Evolutionary conservation across 2,113 vertebrate genomes (phyloP).

Genomic region (Oryzias javanicus): DNA sequence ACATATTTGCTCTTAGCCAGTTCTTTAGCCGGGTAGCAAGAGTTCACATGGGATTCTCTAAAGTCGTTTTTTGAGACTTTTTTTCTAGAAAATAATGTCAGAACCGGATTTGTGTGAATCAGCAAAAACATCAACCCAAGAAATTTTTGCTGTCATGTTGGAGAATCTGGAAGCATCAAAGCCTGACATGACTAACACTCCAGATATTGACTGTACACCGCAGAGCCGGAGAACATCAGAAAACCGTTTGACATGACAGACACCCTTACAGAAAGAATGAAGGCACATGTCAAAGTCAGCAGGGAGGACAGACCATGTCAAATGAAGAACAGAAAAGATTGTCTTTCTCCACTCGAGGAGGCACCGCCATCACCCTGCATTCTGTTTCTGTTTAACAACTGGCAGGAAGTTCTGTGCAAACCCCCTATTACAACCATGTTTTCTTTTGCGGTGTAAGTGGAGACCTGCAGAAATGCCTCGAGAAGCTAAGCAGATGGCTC

Average conservation of each 20-base stretch:
- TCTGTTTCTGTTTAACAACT: slow-evolving; percentile 35
- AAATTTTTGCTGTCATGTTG: not conserved
- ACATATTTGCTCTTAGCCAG: slow-evolving; percentile 1
- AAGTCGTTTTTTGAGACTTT: slow-evolving; percentile 6
- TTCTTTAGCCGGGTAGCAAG: slow-evolving; percentile 19
- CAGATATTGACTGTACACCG: slow-evolving; percentile 7
- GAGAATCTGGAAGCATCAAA: not conserved
- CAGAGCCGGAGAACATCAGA: not conserved
- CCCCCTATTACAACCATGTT: slow-evolving; percentile 14
- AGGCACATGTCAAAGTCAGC: not conserved
- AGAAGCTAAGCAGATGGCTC: slow-evolving; percentile 1
- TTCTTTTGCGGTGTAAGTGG: slow-evolving; percentile 22
- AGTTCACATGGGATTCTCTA: slow-evolving; percentile 20
- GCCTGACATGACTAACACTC: not conserved
- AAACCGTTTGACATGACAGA: slow-evolving; percentile 14
- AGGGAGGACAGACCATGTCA: not conserved
- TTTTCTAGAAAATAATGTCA: too few relatives aligned
- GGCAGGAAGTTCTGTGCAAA: slow-evolving; percentile 13
- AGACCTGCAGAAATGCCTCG: slow-evolving; percentile 10
- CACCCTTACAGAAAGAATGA: not conserved
- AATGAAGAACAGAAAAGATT: slow-evolving; percentile 30
- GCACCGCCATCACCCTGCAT: slow-evolving; percentile 11
- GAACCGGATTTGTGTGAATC: not conserved
- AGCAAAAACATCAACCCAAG: not conserved
- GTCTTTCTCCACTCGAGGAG: slow-evolving; percentile 3